phyloP scores from a whole-genome alignment of 2,888 invertebrate genomes.

The Sesia apiformis region DNA sequence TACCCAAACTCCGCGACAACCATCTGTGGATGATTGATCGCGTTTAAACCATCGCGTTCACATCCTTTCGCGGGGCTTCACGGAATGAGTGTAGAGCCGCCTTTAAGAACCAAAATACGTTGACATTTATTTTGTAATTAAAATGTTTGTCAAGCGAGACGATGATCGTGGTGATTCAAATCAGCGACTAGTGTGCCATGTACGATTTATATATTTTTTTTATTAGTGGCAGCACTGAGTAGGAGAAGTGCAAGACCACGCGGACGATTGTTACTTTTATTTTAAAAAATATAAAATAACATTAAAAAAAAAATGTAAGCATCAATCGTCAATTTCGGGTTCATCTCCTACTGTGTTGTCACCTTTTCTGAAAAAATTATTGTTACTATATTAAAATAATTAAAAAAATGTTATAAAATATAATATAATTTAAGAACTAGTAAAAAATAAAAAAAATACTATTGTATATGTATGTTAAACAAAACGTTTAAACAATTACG shows the following conservation, averaged over 20 bases:
- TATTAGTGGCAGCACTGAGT: slow-evolving; percentile 61
- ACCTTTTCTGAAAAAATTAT: slow-evolving; percentile 38
- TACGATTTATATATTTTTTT: slow-evolving; percentile 46
- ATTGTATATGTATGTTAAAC: too few relatives aligned
- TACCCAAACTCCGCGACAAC: too few relatives aligned
- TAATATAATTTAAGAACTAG: too few relatives aligned
- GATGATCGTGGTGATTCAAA: slow-evolving; percentile 69
- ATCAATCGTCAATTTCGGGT: slow-evolving; percentile 58
- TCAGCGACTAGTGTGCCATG: slow-evolving; percentile 68
- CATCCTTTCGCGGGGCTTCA: too few relatives aligned
- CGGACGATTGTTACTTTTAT: slow-evolving; percentile 54
- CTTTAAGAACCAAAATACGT: too few relatives aligned
- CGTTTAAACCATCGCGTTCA: too few relatives aligned
- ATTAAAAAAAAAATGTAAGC: slow-evolving; percentile 23
- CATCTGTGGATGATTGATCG: too few relatives aligned
- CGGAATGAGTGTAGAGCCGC: too few relatives aligned
- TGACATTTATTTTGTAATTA: not conserved
- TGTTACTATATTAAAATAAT: not conserved
- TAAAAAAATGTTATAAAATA: not conserved
- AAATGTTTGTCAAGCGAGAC: slow-evolving; percentile 49
- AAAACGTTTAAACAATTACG: too few relatives aligned
- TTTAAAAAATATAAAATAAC: slow-evolving; percentile 11
- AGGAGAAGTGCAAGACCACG: slow-evolving; percentile 40
- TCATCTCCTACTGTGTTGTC: slow-evolving; percentile 67
- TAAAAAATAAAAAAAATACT: too few relatives aligned